phyloP scores from a whole-genome alignment of 2,113 vertebrate species.

The Panurus biarmicus region DNA sequence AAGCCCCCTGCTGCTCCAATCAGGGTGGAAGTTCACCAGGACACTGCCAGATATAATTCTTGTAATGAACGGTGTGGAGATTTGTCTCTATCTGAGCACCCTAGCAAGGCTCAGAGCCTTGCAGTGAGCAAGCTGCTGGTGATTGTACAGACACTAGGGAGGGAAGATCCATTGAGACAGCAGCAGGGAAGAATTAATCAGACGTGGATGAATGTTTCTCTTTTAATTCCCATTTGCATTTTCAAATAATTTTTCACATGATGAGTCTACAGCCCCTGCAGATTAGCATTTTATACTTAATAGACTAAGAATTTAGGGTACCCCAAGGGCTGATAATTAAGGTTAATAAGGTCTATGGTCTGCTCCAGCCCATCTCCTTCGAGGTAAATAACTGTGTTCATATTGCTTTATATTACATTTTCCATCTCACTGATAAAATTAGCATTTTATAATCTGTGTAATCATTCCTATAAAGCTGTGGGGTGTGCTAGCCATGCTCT shows the following conservation, averaged over 20 bases:
- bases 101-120: background rate
- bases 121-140: background rate
- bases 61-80: rapidly evolving
- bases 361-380: background rate
- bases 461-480: background rate
- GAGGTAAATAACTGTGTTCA: background rate
- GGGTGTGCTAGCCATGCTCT: background rate
- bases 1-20: background rate
- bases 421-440: conserved; percentile 14
- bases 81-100: background rate
- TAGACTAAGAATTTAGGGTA: conserved; percentile 13
- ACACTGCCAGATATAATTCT: rapidly evolving
- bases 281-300: conserved; percentile 21
- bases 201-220: conserved; percentile 4
- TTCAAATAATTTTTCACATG: conserved; percentile 9
- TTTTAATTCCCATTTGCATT: background rate
- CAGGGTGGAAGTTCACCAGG: background rate
- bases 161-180: background rate
- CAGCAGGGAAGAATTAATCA: background rate
- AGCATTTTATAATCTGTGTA: background rate
- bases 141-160: background rate
- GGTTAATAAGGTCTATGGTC: conserved; percentile 15
- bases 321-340: conserved; percentile 26
- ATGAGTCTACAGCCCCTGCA: background rate
- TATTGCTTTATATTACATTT: conserved; percentile 1